Conservation (phyloP, 2,888 invertebrate genomes). For the Dexiosoma caninum region DNA sequence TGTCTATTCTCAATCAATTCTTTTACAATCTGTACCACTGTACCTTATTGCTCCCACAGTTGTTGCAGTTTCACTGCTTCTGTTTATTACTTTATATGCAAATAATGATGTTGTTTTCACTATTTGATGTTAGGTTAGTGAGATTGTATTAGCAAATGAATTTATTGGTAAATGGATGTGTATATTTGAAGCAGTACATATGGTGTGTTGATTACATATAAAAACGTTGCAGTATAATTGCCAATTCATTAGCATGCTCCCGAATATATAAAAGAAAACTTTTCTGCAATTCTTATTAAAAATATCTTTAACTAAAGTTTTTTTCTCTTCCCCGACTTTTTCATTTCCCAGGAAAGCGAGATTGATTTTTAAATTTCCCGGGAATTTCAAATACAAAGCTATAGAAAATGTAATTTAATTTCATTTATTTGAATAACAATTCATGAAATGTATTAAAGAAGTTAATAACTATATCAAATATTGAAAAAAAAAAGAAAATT, state of each 20-base stretch:
- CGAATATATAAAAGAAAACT: background rate
- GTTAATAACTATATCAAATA: too few relatives aligned
- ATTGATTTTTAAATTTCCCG: too few relatives aligned
- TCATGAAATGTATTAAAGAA: too few relatives aligned
- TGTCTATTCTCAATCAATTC: too few relatives aligned
- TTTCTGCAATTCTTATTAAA: too few relatives aligned
- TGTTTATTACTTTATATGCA: constrained; percentile 35
- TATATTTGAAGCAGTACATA: background rate
- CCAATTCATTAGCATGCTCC: background rate
- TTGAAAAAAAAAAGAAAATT: too few relatives aligned
- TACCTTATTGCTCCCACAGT: background rate
- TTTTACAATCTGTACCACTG: background rate
- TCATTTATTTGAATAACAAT: too few relatives aligned
- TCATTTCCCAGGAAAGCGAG: too few relatives aligned
- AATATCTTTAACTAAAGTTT: too few relatives aligned
- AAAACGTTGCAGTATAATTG: background rate
- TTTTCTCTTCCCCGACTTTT: too few relatives aligned
- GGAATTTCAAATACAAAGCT: too few relatives aligned
- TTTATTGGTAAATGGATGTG: background rate
- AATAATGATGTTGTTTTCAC: constrained; percentile 10
- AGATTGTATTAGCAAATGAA: background rate
- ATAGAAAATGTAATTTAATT: too few relatives aligned
- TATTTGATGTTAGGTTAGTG: background rate
- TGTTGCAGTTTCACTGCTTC: background rate
- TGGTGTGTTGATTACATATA: background rate